Percentiles rank a stretch among this genome's conserved stretches.
Evolutionary conservation across 2,888 invertebrate genomes (phyloP).

Genomic region (Amblyteles armatorius): DNA sequence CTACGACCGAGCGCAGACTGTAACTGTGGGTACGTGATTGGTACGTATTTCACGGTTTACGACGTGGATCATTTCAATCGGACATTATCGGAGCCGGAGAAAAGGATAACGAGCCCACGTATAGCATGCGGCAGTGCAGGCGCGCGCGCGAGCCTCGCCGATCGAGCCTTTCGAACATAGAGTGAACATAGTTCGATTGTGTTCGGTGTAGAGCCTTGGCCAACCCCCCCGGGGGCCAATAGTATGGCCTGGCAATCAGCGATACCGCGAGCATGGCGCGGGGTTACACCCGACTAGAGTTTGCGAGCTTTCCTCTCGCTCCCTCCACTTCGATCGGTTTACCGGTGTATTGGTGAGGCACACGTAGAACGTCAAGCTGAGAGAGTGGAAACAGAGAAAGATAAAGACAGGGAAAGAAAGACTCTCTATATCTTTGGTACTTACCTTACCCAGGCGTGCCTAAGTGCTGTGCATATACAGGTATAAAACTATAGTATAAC

Average conservation of each 20-base stretch:
- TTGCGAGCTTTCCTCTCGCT: slow-evolving; percentile 55
- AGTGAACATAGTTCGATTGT: slow-evolving; percentile 12
- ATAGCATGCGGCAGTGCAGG: slow-evolving; percentile 13
- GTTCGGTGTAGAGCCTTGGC: slow-evolving; percentile 7
- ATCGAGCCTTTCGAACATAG: slow-evolving; percentile 21
- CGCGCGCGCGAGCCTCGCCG: slow-evolving; percentile 18
- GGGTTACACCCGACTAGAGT: slow-evolving; percentile 34
- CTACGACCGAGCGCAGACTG: slow-evolving; percentile 21
- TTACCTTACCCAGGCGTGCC: slow-evolving; percentile 32
- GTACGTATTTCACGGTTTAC: slow-evolving; percentile 76
- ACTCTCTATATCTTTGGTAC: slow-evolving; percentile 26
- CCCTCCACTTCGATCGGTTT: slow-evolving; percentile 39
- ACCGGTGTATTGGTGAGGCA: slow-evolving; percentile 49
- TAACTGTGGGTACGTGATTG: slow-evolving; percentile 29
- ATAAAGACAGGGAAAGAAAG: slow-evolving; percentile 24
- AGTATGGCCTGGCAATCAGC: slow-evolving; percentile 69
- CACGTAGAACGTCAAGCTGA: not conserved
- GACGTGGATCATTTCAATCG: slow-evolving; percentile 77
- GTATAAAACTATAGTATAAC: slow-evolving; percentile 12
- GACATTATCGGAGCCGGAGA: slow-evolving; percentile 76
- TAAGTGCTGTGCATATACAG: slow-evolving; percentile 19
- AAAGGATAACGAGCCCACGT: slow-evolving; percentile 78
- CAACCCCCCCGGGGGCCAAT: slow-evolving; percentile 15
- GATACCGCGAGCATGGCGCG: slow-evolving; percentile 49
- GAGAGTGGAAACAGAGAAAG: slow-evolving; percentile 29